Percentiles rank a stretch among this genome's conserved stretches.
Conservation (phyloP, 1,140 invertebrate species). For the Trichonephila inaurata region DNA sequence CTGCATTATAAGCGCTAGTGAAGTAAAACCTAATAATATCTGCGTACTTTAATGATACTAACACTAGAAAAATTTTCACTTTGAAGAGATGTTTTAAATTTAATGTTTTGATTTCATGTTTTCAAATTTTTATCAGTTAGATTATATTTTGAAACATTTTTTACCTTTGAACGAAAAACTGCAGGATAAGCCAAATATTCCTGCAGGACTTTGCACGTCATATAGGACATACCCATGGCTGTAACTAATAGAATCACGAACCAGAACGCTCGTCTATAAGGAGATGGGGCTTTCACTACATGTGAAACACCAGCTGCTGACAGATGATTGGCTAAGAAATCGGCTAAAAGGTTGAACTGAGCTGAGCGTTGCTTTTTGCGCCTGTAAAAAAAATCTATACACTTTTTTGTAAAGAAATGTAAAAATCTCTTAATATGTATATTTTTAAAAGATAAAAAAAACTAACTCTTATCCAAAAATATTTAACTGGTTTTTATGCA, state of each 20-base stretch:
- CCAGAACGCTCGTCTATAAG: neutral
- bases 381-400: neutral
- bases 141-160: neutral
- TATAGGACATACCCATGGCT: neutral
- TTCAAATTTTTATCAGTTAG: too few relatives aligned
- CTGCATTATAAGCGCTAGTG: too few relatives aligned
- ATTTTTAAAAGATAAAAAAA: too few relatives aligned
- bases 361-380: neutral
- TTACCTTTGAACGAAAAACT: slow-evolving; percentile 40
- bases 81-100: too few relatives aligned
- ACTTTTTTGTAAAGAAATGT: too few relatives aligned
- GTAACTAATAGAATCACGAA: neutral
- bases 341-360: neutral
- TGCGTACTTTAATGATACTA: too few relatives aligned
- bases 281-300: slow-evolving; percentile 48
- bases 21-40: too few relatives aligned
- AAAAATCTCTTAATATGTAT: too few relatives aligned
- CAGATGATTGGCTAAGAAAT: slow-evolving; percentile 56
- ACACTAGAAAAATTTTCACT: too few relatives aligned
- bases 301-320: slow-evolving; percentile 57
- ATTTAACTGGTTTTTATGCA: too few relatives aligned
- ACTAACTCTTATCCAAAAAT: too few relatives aligned
- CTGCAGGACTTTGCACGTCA: slow-evolving; percentile 53
- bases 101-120: too few relatives aligned
- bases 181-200: slow-evolving; percentile 59